phyloP scores from a whole-genome alignment of 2,888 invertebrate species.

The Acleris emargana region DNA sequence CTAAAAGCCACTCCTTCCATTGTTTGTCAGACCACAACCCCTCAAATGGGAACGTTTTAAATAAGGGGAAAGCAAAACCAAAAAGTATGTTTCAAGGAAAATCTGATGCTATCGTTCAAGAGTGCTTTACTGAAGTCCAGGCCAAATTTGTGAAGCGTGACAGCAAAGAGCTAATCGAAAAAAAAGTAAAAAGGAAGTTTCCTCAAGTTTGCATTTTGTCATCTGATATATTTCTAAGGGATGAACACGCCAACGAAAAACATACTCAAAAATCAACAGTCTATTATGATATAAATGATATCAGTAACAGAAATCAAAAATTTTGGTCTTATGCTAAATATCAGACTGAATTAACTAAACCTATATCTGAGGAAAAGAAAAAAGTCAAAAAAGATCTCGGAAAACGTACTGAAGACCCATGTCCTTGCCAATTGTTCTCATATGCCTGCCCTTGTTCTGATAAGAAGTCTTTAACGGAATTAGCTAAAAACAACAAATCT shows the following conservation, averaged over 20 bases:
- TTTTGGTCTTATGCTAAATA: slow-evolving; percentile 70
- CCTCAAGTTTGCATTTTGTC: slow-evolving; percentile 50
- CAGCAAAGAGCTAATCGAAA: slow-evolving; percentile 50
- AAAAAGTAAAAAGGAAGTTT: slow-evolving; percentile 49
- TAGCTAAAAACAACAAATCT: slow-evolving; percentile 54
- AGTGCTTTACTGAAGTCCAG: slow-evolving; percentile 61
- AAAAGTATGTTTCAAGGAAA: slow-evolving; percentile 50
- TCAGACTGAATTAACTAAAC: slow-evolving; percentile 59
- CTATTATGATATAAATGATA: slow-evolving; percentile 44
- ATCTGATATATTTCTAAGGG: slow-evolving; percentile 64
- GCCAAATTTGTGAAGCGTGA: slow-evolving; percentile 51
- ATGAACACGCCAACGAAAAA: slow-evolving; percentile 46
- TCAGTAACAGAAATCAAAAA: slow-evolving; percentile 54
- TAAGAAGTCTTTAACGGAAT: slow-evolving; percentile 55
- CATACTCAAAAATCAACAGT: slow-evolving; percentile 40
- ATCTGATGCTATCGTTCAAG: slow-evolving; percentile 60
- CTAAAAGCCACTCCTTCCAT: slow-evolving; percentile 66
- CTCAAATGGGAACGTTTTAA: slow-evolving; percentile 52
- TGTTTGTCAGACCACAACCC: slow-evolving; percentile 50
- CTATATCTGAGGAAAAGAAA: slow-evolving; percentile 56
- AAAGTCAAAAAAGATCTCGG: slow-evolving; percentile 55
- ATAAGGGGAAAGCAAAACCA: slow-evolving; percentile 44
- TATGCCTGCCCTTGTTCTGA: slow-evolving; percentile 66
- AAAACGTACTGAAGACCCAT: slow-evolving; percentile 61
- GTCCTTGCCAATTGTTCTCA: slow-evolving; percentile 71